Evolutionary conservation across 2,888 invertebrate genomes (phyloP), one percentile per base, ranked within the genome.

Genomic region (Drosophila nr. fundita): DNA sequence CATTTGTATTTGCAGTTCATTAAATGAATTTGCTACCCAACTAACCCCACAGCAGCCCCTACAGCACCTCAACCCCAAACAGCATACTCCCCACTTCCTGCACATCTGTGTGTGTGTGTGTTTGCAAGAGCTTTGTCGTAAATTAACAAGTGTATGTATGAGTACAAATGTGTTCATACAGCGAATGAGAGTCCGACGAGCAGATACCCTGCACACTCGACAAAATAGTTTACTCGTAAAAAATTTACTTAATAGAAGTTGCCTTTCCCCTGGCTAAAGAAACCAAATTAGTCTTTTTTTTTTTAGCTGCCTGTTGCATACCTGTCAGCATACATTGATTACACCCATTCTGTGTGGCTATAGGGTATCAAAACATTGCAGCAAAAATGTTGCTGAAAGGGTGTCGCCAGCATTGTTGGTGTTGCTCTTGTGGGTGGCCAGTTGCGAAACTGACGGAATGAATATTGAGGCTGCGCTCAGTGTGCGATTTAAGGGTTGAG

Each of bases 131-230:
- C 88, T 86, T 76, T 78, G 69, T 69, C 73, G 87, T 72, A 83
- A 86, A 78, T 86, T 86, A 85, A 87, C 89, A 86, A 82, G 83
- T 68, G 84, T 84, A 74, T 18, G 50, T 27, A 42, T 13, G 48
- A 11, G 15, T 15, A 6, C 24, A 63, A 24, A 24, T 21, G 32
- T 30, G 40, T 40, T 36, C 11, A 49, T 6, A 2, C 30, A 53
- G 18, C 8, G 6, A 34, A 30, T 1, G 2, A 2, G 7, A 10
- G n/a, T 10, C n/a, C 7, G 40, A 29, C 66, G 40, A 6, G 15
- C 0, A 36, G n/a, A 34, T 68, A 36, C 36, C 42, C 58, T 30
- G 15, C 8, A 45, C 7, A 45, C 4, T 40, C n/a, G 40, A 0
- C 21, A 4, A 45, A 21, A 24, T 8, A 24, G 4, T 7, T 24